phyloP scores from a whole-genome alignment of 2,888 invertebrate species.

The Leptura quadrifasciata region DNA sequence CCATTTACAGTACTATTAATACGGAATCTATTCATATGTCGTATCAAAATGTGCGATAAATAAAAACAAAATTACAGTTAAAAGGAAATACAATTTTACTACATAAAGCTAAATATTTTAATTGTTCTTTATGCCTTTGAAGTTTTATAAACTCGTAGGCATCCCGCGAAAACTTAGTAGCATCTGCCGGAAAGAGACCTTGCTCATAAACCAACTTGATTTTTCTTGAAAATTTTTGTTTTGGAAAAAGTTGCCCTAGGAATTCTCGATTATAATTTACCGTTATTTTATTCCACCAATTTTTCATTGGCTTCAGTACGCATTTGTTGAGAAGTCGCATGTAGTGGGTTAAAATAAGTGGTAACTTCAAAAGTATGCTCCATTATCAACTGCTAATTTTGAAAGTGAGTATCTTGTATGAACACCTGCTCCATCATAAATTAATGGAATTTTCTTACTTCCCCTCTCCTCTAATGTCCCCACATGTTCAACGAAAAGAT shows the following conservation, averaged over 20 bases:
- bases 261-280: conserved; percentile 35
- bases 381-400: conserved; percentile 44
- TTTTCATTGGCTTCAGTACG: conserved; percentile 42
- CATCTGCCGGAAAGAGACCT: too few species aligned
- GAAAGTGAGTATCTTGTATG: conserved; percentile 42
- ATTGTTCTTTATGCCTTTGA: too few species aligned
- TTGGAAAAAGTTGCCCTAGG: not conserved
- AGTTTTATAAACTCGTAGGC: too few species aligned
- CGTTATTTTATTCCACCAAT: conserved; percentile 34
- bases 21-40: too few species aligned
- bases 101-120: too few species aligned
- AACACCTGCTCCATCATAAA: conserved; percentile 32
- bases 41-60: too few species aligned
- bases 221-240: not conserved
- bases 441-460: conserved; percentile 35
- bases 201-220: too few species aligned
- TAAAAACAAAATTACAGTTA: too few species aligned
- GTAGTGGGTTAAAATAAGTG: conserved; percentile 40
- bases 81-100: too few species aligned
- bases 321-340: conserved; percentile 44
- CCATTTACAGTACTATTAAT: too few species aligned
- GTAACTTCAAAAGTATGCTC: conserved; percentile 38
- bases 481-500: not conserved
- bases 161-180: too few species aligned
- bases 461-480: not conserved